Percentiles rank a stretch among this genome's conserved stretches.
phyloP scores from a whole-genome alignment of 2,888 invertebrate genomes.

The Meganola albula region DNA sequence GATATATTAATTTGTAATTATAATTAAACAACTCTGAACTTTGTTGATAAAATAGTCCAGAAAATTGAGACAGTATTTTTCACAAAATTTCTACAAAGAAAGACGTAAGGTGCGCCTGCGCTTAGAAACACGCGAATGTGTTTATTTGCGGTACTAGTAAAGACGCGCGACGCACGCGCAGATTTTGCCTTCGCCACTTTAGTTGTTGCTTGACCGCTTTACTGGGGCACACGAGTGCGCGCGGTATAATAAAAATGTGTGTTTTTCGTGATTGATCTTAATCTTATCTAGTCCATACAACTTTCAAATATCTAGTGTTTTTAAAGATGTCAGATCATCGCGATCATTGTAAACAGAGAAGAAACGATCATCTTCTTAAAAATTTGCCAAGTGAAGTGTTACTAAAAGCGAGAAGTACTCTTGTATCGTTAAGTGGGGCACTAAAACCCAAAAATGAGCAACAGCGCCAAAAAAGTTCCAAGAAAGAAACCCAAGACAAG shows the following conservation, averaged over 20 bases:
- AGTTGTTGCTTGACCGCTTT: conserved; percentile 63
- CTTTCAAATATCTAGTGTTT: conserved; percentile 15
- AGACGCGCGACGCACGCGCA: conserved; percentile 61
- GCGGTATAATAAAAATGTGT: conserved; percentile 34
- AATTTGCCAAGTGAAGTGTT: conserved; percentile 67
- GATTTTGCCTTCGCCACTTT: conserved; percentile 52
- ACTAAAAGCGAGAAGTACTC: conserved; percentile 62
- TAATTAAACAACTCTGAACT: no score
- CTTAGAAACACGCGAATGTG: conserved; percentile 50
- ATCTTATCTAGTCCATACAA: conserved; percentile 1
- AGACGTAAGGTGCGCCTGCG: no score
- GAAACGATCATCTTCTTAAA: conserved; percentile 63
- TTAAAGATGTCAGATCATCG: conserved; percentile 61
- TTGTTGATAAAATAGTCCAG: no score
- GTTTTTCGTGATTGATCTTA: conserved; percentile 19
- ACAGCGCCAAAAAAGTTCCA: conserved; percentile 42
- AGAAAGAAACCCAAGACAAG: conserved; percentile 69
- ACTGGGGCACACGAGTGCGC: conserved; percentile 47
- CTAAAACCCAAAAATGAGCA: conserved; percentile 63
- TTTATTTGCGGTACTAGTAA: conserved; percentile 68
- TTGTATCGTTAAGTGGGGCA: conserved; percentile 65
- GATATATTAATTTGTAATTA: no score
- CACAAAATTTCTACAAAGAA: no score
- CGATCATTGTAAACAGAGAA: conserved; percentile 55
- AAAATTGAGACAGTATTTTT: no score